phyloP scores from a whole-genome alignment of 2,113 vertebrate species.

The Etia nguti region DNA sequence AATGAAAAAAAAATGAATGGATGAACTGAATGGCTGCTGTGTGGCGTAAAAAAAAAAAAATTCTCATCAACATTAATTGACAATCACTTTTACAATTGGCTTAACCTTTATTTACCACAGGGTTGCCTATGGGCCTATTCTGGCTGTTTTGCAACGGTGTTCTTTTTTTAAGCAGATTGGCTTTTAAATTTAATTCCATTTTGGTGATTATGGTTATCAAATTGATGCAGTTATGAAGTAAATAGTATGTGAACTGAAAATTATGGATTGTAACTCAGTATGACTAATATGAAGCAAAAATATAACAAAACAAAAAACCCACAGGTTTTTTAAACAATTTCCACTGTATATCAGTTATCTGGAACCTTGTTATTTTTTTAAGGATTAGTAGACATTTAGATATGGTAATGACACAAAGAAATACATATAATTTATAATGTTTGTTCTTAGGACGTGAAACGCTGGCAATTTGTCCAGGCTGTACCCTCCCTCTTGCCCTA shows the following conservation, averaged over 20 bases:
- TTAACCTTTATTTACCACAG: no score
- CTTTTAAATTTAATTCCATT: neutral
- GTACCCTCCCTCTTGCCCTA: fast-evolving
- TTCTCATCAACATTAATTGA: no score
- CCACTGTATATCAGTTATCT: neutral
- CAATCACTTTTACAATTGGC: no score
- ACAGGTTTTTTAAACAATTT: neutral
- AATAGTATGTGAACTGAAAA: neutral
- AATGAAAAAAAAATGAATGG: neutral
- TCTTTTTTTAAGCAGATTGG: neutral
- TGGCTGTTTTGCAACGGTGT: neutral
- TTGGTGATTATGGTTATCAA: neutral
- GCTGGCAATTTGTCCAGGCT: neutral
- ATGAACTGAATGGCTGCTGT: neutral
- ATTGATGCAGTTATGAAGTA: neutral
- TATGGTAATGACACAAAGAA: neutral
- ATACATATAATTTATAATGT: neutral
- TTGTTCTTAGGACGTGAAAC: constrained; percentile 39
- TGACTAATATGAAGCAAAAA: neutral
- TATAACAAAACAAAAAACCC: neutral
- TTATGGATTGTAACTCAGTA: neutral
- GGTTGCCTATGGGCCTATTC: no score
- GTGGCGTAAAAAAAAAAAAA: neutral
- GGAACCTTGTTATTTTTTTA: neutral
- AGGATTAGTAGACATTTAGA: neutral